These are phyloP conservation scores for Acanthosepion pharaonis DNA, from an alignment of 2,888 invertebrate species.

Conservation along the genomic window DNA sequence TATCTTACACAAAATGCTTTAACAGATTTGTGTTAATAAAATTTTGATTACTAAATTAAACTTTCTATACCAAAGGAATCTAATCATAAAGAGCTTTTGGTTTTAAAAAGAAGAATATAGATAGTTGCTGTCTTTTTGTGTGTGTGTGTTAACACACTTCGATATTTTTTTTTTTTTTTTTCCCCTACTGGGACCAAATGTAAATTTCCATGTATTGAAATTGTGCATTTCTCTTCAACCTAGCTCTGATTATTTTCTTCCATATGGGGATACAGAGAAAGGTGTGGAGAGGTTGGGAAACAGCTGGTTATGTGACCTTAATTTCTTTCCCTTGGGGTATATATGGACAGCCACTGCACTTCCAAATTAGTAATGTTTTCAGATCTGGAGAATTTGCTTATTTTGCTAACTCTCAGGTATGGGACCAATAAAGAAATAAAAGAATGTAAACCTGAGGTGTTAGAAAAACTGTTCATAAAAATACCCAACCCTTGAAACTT, in stretches of 20 bases:
- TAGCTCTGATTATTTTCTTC: not conserved
- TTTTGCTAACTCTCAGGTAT: not conserved
- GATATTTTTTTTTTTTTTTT: not conserved
- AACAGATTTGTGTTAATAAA: too few relatives aligned
- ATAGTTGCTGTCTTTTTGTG: not conserved
- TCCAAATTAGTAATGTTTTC: not conserved
- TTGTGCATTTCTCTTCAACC: not conserved
- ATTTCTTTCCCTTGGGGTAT: not conserved
- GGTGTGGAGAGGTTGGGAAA: not conserved
- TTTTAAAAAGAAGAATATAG: not conserved
- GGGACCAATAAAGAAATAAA: not conserved
- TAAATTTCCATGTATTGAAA: not conserved
- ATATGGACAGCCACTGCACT: not conserved
- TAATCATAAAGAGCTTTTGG: not conserved
- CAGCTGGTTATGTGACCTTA: not conserved
- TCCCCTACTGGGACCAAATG: not conserved
- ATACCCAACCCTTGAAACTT: not conserved
- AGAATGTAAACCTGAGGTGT: not conserved
- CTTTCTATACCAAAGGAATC: too few relatives aligned
- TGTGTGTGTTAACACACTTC: too few relatives aligned
- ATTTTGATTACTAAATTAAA: too few relatives aligned
- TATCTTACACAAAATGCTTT: not conserved
- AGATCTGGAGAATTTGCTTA: not conserved
- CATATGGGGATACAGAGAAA: too few relatives aligned
- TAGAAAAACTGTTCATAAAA: not conserved